phyloP scores from a whole-genome alignment of 2,888 invertebrate species.

The Halictus ligatus region DNA sequence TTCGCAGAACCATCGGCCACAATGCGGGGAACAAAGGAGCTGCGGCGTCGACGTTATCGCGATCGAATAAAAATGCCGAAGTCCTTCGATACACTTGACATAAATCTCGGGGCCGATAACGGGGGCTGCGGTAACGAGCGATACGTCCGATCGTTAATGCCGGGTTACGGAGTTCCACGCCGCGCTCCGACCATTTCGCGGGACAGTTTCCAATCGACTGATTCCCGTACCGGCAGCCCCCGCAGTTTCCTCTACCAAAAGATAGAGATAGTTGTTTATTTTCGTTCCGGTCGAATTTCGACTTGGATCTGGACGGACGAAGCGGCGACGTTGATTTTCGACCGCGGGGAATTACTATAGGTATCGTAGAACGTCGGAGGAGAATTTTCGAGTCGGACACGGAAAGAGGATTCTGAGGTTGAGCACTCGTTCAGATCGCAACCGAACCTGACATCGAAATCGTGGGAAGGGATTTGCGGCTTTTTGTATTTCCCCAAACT shows the following conservation, averaged over 20 bases:
- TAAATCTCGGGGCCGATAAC: slow-evolving; percentile 69
- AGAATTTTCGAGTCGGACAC: not conserved
- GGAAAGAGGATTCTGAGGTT: not conserved
- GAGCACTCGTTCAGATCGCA: not conserved
- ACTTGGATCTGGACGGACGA: not conserved
- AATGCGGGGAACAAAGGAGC: slow-evolving; percentile 63
- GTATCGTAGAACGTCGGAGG: not conserved
- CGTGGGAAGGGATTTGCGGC: not conserved
- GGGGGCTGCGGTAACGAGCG: slow-evolving; percentile 60
- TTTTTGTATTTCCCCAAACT: not conserved
- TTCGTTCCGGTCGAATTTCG: slow-evolving; percentile 5
- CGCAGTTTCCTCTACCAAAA: not conserved
- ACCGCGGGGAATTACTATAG: not conserved
- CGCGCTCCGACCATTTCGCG: slow-evolving; percentile 36
- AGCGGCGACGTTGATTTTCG: not conserved
- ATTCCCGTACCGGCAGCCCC: not conserved
- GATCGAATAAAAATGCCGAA: slow-evolving; percentile 70
- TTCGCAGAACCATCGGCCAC: slow-evolving; percentile 43
- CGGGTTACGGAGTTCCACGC: slow-evolving; percentile 25
- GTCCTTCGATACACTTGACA: slow-evolving; percentile 70
- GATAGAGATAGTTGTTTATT: slow-evolving; percentile 1
- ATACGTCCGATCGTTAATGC: slow-evolving; percentile 67
- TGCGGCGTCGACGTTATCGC: slow-evolving; percentile 68
- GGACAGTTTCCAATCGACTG: slow-evolving; percentile 26
- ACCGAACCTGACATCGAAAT: not conserved